Percentiles rank a stretch among this genome's conserved stretches.
Conservation (phyloP, 1,140 invertebrate genomes). For the Formica exsecta region DNA sequence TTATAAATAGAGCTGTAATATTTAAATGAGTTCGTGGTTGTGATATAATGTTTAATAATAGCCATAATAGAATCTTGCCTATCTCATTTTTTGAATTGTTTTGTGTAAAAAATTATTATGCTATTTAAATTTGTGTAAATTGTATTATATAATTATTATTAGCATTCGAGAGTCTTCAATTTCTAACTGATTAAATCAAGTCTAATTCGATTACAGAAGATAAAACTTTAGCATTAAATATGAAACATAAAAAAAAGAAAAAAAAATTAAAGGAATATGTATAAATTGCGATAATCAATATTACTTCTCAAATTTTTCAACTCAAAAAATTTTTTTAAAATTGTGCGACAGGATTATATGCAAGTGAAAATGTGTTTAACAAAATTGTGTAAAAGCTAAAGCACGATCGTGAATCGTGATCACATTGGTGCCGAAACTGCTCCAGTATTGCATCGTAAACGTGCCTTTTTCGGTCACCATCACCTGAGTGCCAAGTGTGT, state of each 20-base stretch:
- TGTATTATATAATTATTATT: background rate
- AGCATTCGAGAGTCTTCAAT: background rate
- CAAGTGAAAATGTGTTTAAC: background rate
- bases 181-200: background rate
- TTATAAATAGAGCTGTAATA: background rate
- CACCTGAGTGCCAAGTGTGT: slow-evolving; percentile 8
- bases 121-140: background rate
- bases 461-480: background rate
- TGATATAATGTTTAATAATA: background rate
- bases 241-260: background rate
- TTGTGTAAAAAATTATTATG: slow-evolving; percentile 13
- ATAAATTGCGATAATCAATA: background rate
- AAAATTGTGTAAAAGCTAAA: background rate
- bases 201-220: background rate
- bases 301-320: background rate
- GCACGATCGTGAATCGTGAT: background rate
- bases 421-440: background rate
- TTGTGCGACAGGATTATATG: background rate
- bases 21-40: too few relatives aligned
- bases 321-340: background rate
- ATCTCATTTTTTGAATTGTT: background rate
- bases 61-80: background rate
- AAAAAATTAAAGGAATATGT: background rate
- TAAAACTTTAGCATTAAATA: background rate
- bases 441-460: background rate